phyloP scores from a whole-genome alignment of 2,888 invertebrate genomes.

The Endomychus coccineus region DNA sequence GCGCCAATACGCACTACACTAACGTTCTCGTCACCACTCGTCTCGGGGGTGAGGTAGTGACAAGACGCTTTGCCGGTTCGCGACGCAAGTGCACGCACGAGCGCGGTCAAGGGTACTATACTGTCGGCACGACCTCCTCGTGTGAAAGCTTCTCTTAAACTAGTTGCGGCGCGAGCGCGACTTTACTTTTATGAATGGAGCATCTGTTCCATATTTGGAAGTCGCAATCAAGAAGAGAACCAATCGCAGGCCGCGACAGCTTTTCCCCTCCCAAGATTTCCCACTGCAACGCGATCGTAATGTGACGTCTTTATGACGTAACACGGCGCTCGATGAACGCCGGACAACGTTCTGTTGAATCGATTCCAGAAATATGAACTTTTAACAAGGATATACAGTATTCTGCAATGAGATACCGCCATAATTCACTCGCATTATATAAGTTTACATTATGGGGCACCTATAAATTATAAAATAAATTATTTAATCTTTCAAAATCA shows the following conservation, averaged over 20 bases:
- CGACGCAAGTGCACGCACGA: conserved; percentile 15
- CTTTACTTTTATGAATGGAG: conserved; percentile 78
- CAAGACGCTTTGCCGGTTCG: no score
- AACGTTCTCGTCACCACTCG: conserved; percentile 38
- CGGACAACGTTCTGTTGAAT: neutral
- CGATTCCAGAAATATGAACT: no score
- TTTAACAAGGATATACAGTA: no score
- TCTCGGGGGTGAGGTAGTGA: no score
- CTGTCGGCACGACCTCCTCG: no score
- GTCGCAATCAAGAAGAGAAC: conserved; percentile 51
- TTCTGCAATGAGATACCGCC: no score
- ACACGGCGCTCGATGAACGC: conserved; percentile 19
- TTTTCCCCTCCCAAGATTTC: conserved; percentile 31
- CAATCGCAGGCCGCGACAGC: conserved; percentile 44
- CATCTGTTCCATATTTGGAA: conserved; percentile 79
- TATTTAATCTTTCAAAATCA: no score
- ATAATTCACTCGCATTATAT: no score
- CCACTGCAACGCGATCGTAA: conserved; percentile 27
- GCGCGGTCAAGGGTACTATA: conserved; percentile 21
- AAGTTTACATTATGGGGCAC: no score
- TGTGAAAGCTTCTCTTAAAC: conserved; percentile 47
- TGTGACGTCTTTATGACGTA: conserved; percentile 42
- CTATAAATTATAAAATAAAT: no score
- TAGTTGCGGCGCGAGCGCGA: conserved; percentile 60
- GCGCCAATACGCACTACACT: conserved; percentile 51